phyloP scores from a whole-genome alignment of 2,797 vertebrate species.

The Sternarchorhynchus goeldii region DNA sequence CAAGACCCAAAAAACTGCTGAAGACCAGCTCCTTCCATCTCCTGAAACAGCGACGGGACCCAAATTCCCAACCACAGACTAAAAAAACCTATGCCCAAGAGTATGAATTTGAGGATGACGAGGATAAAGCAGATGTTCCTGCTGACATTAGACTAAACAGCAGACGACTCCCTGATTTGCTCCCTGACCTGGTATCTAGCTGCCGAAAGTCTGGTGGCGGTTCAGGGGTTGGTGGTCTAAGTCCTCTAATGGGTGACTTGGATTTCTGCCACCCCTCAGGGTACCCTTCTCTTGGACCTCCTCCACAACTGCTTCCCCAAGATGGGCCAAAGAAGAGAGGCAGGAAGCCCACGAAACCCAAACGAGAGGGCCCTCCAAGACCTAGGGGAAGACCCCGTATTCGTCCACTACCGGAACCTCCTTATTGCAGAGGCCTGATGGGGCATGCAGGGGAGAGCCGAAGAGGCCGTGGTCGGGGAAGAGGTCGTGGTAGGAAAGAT shows the following conservation, averaged over 20 bases:
- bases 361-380: slow-evolving; percentile 87
- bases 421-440: slow-evolving; percentile 74
- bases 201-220: slow-evolving; percentile 76
- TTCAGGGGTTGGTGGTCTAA: slow-evolving; percentile 72
- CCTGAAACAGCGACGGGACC: slow-evolving; percentile 84
- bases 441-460: slow-evolving; percentile 77
- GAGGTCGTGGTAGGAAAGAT: slow-evolving; percentile 75
- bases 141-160: slow-evolving; percentile 91
- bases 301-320: slow-evolving; percentile 68
- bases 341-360: slow-evolving; percentile 90
- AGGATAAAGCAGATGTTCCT: slow-evolving; percentile 87
- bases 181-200: slow-evolving; percentile 91
- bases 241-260: slow-evolving; percentile 83
- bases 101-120: slow-evolving; percentile 91
- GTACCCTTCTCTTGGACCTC: slow-evolving; percentile 70
- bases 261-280: slow-evolving; percentile 80
- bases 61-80: slow-evolving; percentile 66
- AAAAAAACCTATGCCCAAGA: slow-evolving; percentile 91
- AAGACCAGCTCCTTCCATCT: slow-evolving; percentile 91
- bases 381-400: slow-evolving; percentile 87
- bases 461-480: slow-evolving; percentile 82
- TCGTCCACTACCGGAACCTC: slow-evolving; percentile 80
- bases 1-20: slow-evolving; percentile 90
- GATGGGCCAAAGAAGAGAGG: slow-evolving; percentile 86
- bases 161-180: slow-evolving; percentile 78